Evolutionary conservation across 2,797 vertebrate genomes (phyloP).

Genomic region (Adelosebastes latens): DNA sequence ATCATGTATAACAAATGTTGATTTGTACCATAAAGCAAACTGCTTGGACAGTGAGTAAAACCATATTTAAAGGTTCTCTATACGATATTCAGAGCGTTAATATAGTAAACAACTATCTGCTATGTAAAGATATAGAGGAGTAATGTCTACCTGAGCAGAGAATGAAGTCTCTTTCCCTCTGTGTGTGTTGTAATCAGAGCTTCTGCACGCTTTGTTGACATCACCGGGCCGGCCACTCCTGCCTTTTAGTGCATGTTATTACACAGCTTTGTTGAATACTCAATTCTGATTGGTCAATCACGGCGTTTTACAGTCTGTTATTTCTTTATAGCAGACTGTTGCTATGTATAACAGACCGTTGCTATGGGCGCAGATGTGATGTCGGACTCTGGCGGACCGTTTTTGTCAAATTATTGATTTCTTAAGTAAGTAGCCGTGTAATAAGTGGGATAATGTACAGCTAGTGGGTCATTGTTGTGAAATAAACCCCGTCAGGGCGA

Average conservation of each 20-base stretch:
- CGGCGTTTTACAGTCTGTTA: too few relatives aligned
- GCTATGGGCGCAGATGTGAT: too few relatives aligned
- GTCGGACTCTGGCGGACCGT: too few relatives aligned
- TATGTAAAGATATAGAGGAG: background rate
- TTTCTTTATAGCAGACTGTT: too few relatives aligned
- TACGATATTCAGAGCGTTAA: background rate
- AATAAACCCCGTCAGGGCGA: too few relatives aligned
- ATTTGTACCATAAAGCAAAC: slow-evolving; percentile 4
- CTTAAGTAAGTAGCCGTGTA: too few relatives aligned
- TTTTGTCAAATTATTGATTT: too few relatives aligned
- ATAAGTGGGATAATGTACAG: too few relatives aligned
- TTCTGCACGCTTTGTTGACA: background rate
- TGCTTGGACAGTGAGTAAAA: background rate
- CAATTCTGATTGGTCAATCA: too few relatives aligned
- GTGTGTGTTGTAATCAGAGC: background rate
- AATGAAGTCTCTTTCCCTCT: background rate
- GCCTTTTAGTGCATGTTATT: background rate
- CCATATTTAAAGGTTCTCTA: background rate
- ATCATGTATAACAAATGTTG: background rate
- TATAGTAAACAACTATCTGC: background rate
- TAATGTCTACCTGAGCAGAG: background rate
- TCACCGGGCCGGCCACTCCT: background rate
- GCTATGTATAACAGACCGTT: too few relatives aligned
- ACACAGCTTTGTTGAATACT: too few relatives aligned
- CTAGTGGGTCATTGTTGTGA: too few relatives aligned